Evolutionary conservation across 2,888 invertebrate species (phyloP).

Genomic region (Adineta ricciae): DNA sequence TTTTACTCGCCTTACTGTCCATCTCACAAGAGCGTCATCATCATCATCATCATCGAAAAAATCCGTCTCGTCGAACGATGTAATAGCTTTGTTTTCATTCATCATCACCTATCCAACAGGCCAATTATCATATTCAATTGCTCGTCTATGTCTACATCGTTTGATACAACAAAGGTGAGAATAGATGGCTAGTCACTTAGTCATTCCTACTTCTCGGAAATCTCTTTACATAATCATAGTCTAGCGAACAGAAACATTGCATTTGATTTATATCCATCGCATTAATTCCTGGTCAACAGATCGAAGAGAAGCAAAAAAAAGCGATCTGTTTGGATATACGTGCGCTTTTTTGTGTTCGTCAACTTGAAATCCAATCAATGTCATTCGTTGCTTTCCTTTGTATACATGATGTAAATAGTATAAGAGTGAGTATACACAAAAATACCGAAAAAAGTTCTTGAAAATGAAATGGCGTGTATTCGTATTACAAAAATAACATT

Average conservation of each 20-base stretch:
- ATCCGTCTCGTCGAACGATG: neutral
- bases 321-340: neutral
- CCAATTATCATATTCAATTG: neutral
- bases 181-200: neutral
- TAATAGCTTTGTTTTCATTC: neutral
- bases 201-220: neutral
- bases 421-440: neutral
- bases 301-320: neutral
- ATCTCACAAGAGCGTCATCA: no score
- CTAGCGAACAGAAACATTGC: neutral
- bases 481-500: slow-evolving; percentile 9
- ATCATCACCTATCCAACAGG: neutral
- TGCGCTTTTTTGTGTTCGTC: neutral
- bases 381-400: no score
- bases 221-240: neutral
- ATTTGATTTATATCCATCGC: neutral
- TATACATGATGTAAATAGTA: neutral
- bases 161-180: neutral
- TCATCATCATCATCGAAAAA: neutral
- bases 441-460: neutral
- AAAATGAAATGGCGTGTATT: neutral
- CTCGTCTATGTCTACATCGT: neutral
- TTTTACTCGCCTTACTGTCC: neutral
- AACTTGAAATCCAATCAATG: neutral
- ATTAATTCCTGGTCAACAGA: neutral